Conservation (phyloP, 2,113 vertebrate genomes). For the Nycticebus coucang region DNA sequence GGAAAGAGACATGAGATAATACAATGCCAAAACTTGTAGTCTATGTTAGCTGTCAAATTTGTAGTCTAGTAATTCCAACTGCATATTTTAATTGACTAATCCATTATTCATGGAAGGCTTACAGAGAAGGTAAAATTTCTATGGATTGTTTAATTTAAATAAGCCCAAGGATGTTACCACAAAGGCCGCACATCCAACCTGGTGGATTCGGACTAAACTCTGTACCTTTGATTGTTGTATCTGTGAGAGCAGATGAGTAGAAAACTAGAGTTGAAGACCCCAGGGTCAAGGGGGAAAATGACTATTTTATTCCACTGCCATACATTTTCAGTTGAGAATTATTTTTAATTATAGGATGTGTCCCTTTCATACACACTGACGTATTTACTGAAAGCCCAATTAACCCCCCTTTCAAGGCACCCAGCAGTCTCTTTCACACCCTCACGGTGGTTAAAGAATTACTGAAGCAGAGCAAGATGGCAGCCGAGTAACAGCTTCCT, state of each 20-base stretch:
- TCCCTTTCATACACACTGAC: not conserved
- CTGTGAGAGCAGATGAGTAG: not conserved
- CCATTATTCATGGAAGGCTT: not conserved
- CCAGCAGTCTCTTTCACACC: not conserved
- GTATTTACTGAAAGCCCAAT: conserved; percentile 68
- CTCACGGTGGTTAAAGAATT: conserved; percentile 65
- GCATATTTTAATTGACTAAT: not conserved
- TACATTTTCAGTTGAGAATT: not conserved
- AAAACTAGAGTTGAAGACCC: not conserved
- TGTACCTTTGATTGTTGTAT: not conserved
- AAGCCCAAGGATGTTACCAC: not conserved
- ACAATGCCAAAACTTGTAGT: not conserved
- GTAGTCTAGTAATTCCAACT: not conserved
- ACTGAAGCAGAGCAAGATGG: too few relatives aligned
- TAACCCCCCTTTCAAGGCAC: conserved; percentile 60
- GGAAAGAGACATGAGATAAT: not conserved
- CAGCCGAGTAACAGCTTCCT: too few relatives aligned
- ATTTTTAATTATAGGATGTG: not conserved
- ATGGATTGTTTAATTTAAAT: not conserved
- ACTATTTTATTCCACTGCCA: not conserved
- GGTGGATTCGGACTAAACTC: not conserved
- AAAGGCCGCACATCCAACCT: not conserved
- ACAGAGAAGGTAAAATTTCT: not conserved
- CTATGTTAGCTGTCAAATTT: not conserved
- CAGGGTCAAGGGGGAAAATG: not conserved